Conservation (phyloP, 2,113 vertebrate species). For the Bos indicus region DNA sequence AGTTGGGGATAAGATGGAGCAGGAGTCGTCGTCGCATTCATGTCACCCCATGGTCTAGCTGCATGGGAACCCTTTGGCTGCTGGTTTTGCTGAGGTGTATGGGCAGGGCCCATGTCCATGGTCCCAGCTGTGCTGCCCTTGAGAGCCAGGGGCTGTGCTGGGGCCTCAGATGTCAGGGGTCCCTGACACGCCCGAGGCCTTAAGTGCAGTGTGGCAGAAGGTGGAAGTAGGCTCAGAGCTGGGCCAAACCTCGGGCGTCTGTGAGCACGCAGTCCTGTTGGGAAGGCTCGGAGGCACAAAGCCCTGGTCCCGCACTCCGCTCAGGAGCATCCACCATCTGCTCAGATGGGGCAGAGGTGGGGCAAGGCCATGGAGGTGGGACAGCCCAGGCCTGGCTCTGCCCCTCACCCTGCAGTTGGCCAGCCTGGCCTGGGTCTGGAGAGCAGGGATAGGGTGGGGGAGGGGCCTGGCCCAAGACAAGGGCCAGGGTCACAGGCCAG, state of each 20-base stretch:
- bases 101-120: background rate
- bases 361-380: background rate
- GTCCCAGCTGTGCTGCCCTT: background rate
- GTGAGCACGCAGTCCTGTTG: constrained; percentile 3
- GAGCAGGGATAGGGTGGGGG: background rate
- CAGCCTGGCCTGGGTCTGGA: background rate
- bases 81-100: background rate
- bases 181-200: background rate
- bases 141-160: background rate
- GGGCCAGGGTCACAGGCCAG: constrained; percentile 57
- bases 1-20: background rate
- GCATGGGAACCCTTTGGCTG: background rate
- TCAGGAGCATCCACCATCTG: constrained; percentile 53
- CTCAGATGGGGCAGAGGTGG: constrained; percentile 12
- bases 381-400: background rate
- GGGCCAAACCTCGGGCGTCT: constrained; percentile 48
- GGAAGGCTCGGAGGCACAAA: background rate
- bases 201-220: background rate
- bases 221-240: constrained; percentile 25
- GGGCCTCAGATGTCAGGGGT: background rate
- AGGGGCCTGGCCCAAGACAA: constrained; percentile 52
- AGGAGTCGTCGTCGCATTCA: background rate
- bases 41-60: background rate
- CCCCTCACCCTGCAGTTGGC: background rate
- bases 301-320: background rate